Base-by-base conservation (phyloP, 2,113 vertebrate genomes). In the Danionella cerebrum region DNA sequence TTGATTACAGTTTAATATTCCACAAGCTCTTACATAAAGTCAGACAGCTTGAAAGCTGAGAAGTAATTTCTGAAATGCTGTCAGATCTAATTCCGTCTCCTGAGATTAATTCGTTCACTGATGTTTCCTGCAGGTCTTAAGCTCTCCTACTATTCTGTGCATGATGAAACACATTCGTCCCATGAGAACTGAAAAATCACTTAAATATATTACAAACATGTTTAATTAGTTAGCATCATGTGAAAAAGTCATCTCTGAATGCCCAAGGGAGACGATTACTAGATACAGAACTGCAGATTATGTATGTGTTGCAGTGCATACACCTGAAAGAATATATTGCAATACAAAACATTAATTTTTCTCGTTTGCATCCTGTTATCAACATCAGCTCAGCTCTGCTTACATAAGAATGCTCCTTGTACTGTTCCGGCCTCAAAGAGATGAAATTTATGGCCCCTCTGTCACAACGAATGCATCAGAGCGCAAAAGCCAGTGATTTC, bases 391-490 rank as follows among this genome's bases (percentile, higher is more conserved):
- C 54, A 45, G 55, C 64, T 62, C 6, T 22, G 27, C 53, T 86
- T 86, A 83, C 74, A 69, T 86, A 86, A 88, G 80, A 76, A 84
- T 79, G 82, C 79, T 71, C 80, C 79, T 81, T 67, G 67, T 68
- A 69, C 70, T 55, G 79, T 78, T 75, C 75, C 77, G 76, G 76
- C 78, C 75, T 84, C 82, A 59, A 72, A 78, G 65, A 67, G 68
- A 44, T 70, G 78, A 76, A 73, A 60, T 65, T 70, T 55, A 54
- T 69, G 60, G 80, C 76, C 74, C 19, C 77, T 81, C 76, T 79
- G 75, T 80, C 76, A 77, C 79, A 70, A 74, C 78, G 75, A 82
- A 83, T 77, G 65, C 69, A 72, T 77, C 71, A 83, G 79, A 84
- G 76, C 65, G n/a, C n/a, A n/a, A n/a, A n/a, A n/a, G n/a, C n/a